These are phyloP conservation scores for Didymodactylos carnosus DNA, from an alignment of 2,888 invertebrate genomes.

Conservation along the genomic window DNA sequence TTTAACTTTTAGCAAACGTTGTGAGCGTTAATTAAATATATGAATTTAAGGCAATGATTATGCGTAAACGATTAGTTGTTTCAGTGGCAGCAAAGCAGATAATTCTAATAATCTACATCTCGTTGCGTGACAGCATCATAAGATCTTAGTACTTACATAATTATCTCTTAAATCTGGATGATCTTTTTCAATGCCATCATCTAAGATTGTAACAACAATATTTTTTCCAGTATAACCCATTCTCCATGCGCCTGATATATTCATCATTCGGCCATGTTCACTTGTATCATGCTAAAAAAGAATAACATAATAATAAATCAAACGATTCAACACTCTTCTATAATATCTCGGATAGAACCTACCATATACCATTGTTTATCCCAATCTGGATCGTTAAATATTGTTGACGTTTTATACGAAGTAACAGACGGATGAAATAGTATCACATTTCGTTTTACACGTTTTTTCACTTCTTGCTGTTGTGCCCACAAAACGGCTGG, in stretches of 20 bases:
- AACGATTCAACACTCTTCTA: too few species aligned
- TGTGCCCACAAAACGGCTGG: slow-evolving; percentile 9
- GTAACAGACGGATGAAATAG: background rate
- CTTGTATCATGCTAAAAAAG: background rate
- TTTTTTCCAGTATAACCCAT: slow-evolving; percentile 79
- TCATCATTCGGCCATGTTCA: slow-evolving; percentile 50
- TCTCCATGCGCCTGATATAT: slow-evolving; percentile 81
- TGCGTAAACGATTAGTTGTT: too few species aligned
- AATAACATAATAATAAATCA: background rate
- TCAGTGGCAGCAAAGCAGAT: too few species aligned
- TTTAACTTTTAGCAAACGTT: too few species aligned
- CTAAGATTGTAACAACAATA: slow-evolving; percentile 82
- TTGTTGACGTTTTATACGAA: background rate
- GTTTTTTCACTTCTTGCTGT: slow-evolving; percentile 10
- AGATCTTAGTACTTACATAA: slow-evolving; percentile 70
- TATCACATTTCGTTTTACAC: slow-evolving; percentile 11
- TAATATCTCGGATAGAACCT: background rate
- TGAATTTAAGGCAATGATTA: too few species aligned
- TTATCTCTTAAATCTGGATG: slow-evolving; percentile 76
- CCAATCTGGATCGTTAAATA: slow-evolving; percentile 13
- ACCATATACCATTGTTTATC: slow-evolving; percentile 13
- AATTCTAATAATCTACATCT: too few species aligned
- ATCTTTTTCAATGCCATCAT: slow-evolving; percentile 82
- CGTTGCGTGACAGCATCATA: too few species aligned
- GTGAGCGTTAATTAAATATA: too few species aligned